phyloP scores from a whole-genome alignment of 2,797 vertebrate species.

The Hemibagrus guttatus region DNA sequence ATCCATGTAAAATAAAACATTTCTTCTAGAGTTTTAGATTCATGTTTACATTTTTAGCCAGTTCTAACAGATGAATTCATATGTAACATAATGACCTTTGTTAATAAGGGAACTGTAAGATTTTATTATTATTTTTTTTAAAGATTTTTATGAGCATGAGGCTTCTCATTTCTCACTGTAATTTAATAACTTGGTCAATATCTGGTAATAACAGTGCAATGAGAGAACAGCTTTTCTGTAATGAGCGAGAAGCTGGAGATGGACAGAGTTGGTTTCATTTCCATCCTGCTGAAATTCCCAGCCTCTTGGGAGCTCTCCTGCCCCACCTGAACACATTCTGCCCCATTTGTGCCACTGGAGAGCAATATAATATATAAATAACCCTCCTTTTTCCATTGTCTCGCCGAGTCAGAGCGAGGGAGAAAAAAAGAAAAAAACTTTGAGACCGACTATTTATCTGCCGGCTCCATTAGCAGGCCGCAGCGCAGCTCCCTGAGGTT shows the following conservation, averaged over 20 bases:
- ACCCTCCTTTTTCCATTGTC: slow-evolving; percentile 33
- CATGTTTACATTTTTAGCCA: background rate
- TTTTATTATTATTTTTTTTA: too few species aligned
- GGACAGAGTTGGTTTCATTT: slow-evolving; percentile 10
- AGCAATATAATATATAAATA: slow-evolving; percentile 46
- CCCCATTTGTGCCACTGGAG: slow-evolving; percentile 49
- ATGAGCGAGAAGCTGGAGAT: background rate
- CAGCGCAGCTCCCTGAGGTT: slow-evolving; percentile 41
- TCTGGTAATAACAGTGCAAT: background rate
- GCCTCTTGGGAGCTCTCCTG: slow-evolving; percentile 40
- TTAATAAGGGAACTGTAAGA: background rate
- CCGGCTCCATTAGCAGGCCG: slow-evolving; percentile 45
- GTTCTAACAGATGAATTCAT: background rate
- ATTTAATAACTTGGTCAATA: slow-evolving; percentile 13
- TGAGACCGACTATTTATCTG: slow-evolving; percentile 52
- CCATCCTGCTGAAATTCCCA: slow-evolving; percentile 32
- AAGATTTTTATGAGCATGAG: background rate
- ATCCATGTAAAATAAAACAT: background rate
- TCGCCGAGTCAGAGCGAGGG: slow-evolving; percentile 6
- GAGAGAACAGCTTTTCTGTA: background rate
- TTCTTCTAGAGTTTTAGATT: background rate
- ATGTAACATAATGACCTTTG: background rate
- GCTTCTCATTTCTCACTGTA: background rate
- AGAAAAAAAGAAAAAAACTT: slow-evolving; percentile 21
- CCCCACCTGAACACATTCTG: slow-evolving; percentile 54